Percentiles rank a stretch among this genome's conserved stretches.
Evolutionary conservation across 2,113 vertebrate genomes (phyloP).

Genomic region (Engraulis encrasicolus): DNA sequence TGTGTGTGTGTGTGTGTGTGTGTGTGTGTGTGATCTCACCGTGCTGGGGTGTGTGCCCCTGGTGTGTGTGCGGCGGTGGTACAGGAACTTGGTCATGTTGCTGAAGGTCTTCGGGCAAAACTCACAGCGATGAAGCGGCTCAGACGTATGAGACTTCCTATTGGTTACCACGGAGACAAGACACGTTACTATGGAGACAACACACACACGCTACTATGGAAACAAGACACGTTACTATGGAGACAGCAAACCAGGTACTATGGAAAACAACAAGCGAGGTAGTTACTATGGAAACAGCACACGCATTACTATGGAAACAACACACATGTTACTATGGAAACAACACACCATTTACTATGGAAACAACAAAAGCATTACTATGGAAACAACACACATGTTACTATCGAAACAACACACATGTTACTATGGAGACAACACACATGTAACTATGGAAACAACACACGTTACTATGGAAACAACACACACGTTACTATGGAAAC

Average conservation of each 20-base stretch:
- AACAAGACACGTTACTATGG: neutral
- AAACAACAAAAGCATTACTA: too few relatives aligned
- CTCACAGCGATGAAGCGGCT: slow-evolving; percentile 86
- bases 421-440: too few relatives aligned
- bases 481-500: neutral
- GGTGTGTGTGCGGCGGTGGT: slow-evolving; percentile 85
- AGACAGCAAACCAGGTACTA: too few relatives aligned
- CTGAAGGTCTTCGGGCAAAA: slow-evolving; percentile 88
- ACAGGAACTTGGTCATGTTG: slow-evolving; percentile 94
- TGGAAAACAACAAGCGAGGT: too few relatives aligned
- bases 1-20: too few relatives aligned
- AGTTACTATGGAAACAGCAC: neutral
- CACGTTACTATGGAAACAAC: too few relatives aligned
- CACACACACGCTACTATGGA: neutral
- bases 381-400: too few relatives aligned
- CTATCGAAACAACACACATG: too few relatives aligned
- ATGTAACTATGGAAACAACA: neutral
- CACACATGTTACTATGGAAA: neutral
- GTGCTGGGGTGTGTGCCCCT: too few relatives aligned
- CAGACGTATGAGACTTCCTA: slow-evolving; percentile 84
- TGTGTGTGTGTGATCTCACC: too few relatives aligned
- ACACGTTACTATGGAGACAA: neutral
- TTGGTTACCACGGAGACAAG: too few relatives aligned
- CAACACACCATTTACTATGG: neutral
- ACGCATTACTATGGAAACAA: too few relatives aligned